Evolutionary conservation across 2,888 invertebrate species (phyloP).

Genomic region (Melieria crassipennis): DNA sequence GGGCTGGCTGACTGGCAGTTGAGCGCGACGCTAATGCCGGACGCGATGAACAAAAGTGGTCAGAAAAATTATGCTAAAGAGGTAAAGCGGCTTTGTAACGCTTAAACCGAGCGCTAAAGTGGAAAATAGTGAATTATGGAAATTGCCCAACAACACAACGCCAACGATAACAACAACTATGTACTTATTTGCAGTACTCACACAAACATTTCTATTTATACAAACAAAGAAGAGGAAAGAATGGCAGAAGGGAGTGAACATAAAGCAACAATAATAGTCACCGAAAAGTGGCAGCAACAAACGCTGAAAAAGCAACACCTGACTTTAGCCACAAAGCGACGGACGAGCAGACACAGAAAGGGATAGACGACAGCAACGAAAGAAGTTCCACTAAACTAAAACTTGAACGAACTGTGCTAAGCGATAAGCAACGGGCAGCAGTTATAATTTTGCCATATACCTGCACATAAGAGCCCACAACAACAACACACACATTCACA

Average conservation of each 20-base stretch:
- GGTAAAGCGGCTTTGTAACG: conserved; percentile 31
- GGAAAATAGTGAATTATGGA: conserved; percentile 34
- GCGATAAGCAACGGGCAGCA: not conserved
- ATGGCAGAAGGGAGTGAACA: not conserved
- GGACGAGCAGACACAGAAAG: too few relatives aligned
- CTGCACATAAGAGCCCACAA: too few relatives aligned
- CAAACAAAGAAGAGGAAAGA: not conserved
- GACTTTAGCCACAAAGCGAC: too few relatives aligned
- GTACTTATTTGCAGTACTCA: too few relatives aligned
- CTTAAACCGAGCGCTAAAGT: conserved; percentile 30
- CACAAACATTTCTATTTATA: too few relatives aligned
- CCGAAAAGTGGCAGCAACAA: too few relatives aligned
- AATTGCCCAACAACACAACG: conserved; percentile 12
- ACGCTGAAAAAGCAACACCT: too few relatives aligned
- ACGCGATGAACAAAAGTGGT: conserved; percentile 29
- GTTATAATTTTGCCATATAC: not conserved
- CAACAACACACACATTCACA: too few relatives aligned
- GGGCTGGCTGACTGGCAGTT: not conserved
- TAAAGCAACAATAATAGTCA: too few relatives aligned
- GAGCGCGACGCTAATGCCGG: conserved; percentile 25
- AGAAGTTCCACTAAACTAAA: not conserved
- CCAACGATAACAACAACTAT: not conserved
- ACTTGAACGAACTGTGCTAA: not conserved
- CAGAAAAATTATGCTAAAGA: conserved; percentile 34
- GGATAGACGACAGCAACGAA: not conserved